Conservation (phyloP, 2,797 vertebrate genomes). For the Brotula barbata region DNA sequence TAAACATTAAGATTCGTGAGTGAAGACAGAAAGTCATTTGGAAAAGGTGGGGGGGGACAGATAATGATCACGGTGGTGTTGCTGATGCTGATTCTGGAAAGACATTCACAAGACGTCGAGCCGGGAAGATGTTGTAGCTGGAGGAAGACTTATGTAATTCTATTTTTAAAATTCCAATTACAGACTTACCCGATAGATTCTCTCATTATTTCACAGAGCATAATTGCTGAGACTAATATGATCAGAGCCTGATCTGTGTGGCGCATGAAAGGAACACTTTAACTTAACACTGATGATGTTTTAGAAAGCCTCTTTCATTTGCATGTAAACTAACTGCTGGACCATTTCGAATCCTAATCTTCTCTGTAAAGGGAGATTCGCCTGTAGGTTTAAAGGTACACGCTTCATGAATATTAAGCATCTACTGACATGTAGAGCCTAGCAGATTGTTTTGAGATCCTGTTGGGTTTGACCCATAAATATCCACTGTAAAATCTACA, state of each 20-base stretch:
- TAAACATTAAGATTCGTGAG: constrained; percentile 53
- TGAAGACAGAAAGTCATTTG: constrained; percentile 47
- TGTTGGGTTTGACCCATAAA: no score
- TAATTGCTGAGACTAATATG: not conserved
- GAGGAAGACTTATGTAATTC: not conserved
- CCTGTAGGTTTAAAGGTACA: not conserved
- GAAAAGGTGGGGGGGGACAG: constrained; percentile 46
- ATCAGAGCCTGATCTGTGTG: not conserved
- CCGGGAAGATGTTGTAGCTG: constrained; percentile 16
- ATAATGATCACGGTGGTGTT: constrained; percentile 35
- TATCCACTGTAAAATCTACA: no score
- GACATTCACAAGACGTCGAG: constrained; percentile 6
- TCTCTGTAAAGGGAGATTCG: no score
- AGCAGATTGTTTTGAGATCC: no score
- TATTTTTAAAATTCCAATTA: no score
- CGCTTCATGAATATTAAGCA: not conserved
- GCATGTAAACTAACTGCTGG: not conserved
- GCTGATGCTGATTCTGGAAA: constrained; percentile 17
- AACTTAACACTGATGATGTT: not conserved
- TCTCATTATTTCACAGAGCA: not conserved
- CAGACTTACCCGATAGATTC: not conserved
- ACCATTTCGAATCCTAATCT: not conserved
- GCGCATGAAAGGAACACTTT: not conserved
- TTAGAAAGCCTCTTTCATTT: not conserved
- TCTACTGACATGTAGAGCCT: not conserved